Evolutionary conservation across 2,888 invertebrate genomes (phyloP).

Genomic region (Hipparchia semele): DNA sequence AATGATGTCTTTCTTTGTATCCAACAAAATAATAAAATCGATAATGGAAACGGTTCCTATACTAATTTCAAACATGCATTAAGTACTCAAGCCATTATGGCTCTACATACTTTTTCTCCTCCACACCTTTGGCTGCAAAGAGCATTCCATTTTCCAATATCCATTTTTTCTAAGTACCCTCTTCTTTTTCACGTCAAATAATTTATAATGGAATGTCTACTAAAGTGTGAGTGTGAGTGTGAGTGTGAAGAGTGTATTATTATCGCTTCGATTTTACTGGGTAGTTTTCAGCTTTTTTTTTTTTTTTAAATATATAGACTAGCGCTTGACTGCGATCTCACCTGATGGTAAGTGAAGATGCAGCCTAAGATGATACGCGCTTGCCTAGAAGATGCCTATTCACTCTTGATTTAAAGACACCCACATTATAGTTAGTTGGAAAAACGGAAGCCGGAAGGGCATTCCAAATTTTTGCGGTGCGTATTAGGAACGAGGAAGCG

Average conservation of each 20-base stretch:
- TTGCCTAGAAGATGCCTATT: too few species aligned
- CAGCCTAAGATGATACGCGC: too few species aligned
- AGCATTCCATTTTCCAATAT: constrained; percentile 20
- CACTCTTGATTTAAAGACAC: too few species aligned
- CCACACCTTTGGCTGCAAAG: constrained; percentile 11
- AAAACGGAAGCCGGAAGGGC: too few species aligned
- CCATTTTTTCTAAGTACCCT: constrained; percentile 16
- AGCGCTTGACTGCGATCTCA: too few species aligned
- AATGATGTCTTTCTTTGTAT: constrained; percentile 5
- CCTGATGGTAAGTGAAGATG: too few species aligned
- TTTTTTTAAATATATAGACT: too few species aligned
- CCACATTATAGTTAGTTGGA: too few species aligned
- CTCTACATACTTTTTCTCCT: constrained; percentile 19
- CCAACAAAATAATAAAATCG: not conserved
- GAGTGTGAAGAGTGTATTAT: constrained; percentile 14
- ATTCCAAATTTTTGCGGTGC: too few species aligned
- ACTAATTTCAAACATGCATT: constrained; percentile 18
- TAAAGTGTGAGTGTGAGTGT: too few species aligned
- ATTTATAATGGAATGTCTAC: constrained; percentile 17
- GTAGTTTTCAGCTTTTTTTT: constrained; percentile 1
- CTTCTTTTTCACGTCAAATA: constrained; percentile 15
- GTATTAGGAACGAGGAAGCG: too few species aligned
- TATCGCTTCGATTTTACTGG: constrained; percentile 12
- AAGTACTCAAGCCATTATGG: constrained; percentile 14
- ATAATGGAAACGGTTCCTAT: constrained; percentile 8